These are phyloP conservation scores for Drosophila cognata DNA, from an alignment of 2,888 invertebrate genomes.

Conservation along the genomic window DNA sequence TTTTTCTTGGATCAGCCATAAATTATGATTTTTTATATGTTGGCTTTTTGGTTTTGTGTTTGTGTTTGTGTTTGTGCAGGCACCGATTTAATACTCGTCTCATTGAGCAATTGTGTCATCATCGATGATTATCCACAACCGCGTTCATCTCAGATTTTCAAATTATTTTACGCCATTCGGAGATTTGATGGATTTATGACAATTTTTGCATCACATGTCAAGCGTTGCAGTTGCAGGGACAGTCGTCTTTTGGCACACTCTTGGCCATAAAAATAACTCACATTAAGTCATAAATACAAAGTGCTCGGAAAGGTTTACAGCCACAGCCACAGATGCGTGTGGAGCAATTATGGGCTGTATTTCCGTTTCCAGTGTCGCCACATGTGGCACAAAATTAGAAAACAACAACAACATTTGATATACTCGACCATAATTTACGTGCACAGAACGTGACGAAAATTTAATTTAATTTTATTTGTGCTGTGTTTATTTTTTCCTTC, in stretches of 20 bases:
- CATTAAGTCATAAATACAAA: conserved; percentile 18
- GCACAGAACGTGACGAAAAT: conserved; percentile 71
- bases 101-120: conserved; percentile 51
- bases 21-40: conserved; percentile 31
- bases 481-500: conserved; percentile 7
- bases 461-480: conserved; percentile 49
- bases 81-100: conserved; percentile 3
- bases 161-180: conserved; percentile 10
- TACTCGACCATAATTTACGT: conserved; percentile 60
- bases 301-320: conserved; percentile 29
- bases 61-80: not conserved
- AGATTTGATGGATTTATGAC: conserved; percentile 47
- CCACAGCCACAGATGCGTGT: conserved; percentile 46
- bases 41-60: conserved; percentile 15
- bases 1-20: conserved; percentile 34
- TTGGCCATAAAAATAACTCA: conserved; percentile 38
- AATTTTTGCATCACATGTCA: conserved; percentile 15
- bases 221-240: conserved; percentile 3
- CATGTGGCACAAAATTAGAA: conserved; percentile 38
- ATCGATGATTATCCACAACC: conserved; percentile 31
- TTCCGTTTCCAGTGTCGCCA: conserved; percentile 61
- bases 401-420: conserved; percentile 35
- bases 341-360: conserved; percentile 65
- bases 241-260: conserved; percentile 38
- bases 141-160: conserved; percentile 6